Evolutionary conservation across 2,113 vertebrate genomes (phyloP).

Genomic region (Scomber colias): DNA sequence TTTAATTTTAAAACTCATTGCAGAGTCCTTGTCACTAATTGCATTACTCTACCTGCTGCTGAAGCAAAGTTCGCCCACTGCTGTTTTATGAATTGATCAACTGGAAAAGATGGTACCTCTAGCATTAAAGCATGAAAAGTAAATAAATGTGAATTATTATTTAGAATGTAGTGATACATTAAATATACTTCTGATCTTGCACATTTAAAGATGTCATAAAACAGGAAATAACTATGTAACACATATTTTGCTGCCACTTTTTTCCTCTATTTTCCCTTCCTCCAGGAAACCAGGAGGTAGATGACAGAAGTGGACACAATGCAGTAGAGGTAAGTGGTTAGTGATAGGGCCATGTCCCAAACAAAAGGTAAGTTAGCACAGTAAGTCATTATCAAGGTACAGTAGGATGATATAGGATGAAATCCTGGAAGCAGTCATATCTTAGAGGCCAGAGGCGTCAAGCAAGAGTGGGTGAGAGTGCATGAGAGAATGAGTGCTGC

Average conservation of each 20-base stretch:
- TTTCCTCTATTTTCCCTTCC: slow-evolving; percentile 2
- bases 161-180: no score
- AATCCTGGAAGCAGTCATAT: slow-evolving; percentile 28
- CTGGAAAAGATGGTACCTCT: not conserved
- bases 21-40: slow-evolving; percentile 6
- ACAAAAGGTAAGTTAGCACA: slow-evolving; percentile 81
- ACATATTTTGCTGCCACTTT: slow-evolving; percentile 34
- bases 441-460: slow-evolving; percentile 40
- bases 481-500: slow-evolving; percentile 54
- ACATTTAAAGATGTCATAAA: not conserved
- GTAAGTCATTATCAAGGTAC: slow-evolving; percentile 16
- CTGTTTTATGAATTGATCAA: slow-evolving; percentile 3
- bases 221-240: slow-evolving; percentile 6
- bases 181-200: no score
- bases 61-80: not conserved
- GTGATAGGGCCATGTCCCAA: slow-evolving; percentile 60
- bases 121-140: not conserved
- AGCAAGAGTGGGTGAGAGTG: slow-evolving; percentile 61
- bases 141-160: no score
- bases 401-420: slow-evolving; percentile 41
- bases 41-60: not conserved
- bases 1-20: slow-evolving; percentile 32
- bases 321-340: slow-evolving; percentile 95
- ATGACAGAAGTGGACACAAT: slow-evolving; percentile 89
- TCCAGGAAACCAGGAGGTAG: slow-evolving; percentile 91